These are phyloP conservation scores for Tinamus guttatus DNA, from an alignment of 2,113 vertebrate genomes.

Conservation along the genomic window DNA sequence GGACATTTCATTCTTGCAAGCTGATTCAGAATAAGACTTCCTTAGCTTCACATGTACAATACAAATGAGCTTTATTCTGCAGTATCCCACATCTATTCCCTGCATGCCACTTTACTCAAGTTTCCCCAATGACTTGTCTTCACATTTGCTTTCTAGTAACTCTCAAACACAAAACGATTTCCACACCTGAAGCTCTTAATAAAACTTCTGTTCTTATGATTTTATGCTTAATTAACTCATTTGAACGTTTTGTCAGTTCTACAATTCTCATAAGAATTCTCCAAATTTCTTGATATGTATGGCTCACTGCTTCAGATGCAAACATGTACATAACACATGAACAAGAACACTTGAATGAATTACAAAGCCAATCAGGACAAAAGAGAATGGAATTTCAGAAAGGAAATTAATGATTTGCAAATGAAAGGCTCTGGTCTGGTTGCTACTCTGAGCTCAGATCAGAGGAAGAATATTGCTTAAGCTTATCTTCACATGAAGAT, in stretches of 20 bases:
- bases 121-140: not conserved
- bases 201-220: not conserved
- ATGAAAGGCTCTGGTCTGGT: not conserved
- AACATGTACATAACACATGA: not conserved
- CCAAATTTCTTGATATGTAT: not conserved
- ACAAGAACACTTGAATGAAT: not conserved
- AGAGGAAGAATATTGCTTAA: constrained; percentile 13
- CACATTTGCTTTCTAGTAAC: not conserved
- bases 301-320: not conserved
- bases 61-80: not conserved
- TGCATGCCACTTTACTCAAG: not conserved
- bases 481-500: constrained; percentile 37
- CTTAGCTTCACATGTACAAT: not conserved
- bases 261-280: not conserved
- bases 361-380: not conserved
- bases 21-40: not conserved
- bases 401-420: not conserved
- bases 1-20: not conserved
- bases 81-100: not conserved
- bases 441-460: constrained; percentile 14
- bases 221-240: not conserved
- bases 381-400: not conserved
- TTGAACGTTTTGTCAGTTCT: not conserved
- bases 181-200: not conserved
- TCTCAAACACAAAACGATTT: not conserved